Evolutionary conservation across 2,888 invertebrate species (phyloP).

Genomic region (Platycheirus albimanus): DNA sequence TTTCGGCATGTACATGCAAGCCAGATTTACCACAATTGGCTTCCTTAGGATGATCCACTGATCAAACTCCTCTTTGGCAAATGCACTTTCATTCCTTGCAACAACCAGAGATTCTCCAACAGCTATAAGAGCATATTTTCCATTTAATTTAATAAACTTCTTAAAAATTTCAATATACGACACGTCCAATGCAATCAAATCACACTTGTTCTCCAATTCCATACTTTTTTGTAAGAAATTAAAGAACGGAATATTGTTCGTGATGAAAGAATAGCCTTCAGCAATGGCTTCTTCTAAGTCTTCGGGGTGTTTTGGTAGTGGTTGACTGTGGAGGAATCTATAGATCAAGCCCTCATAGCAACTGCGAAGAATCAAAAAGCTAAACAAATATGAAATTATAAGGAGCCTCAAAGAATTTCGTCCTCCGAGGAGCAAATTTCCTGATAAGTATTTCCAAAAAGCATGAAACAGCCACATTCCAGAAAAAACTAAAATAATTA

Average conservation of each 20-base stretch:
- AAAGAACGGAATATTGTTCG: too few relatives aligned
- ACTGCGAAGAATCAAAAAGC: neutral
- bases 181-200: neutral
- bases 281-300: neutral
- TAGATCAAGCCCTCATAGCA: neutral
- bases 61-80: neutral
- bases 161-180: neutral
- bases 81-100: neutral
- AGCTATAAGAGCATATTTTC: neutral
- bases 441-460: too few relatives aligned
- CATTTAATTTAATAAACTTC: neutral
- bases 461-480: too few relatives aligned
- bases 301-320: neutral
- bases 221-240: too few relatives aligned
- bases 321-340: neutral
- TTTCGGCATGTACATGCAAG: neutral
- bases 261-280: neutral
- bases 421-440: too few relatives aligned
- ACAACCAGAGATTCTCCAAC: neutral
- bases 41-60: neutral
- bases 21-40: neutral
- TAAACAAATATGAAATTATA: neutral
- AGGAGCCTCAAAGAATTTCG: neutral
- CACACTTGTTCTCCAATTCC: too few relatives aligned
- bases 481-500: neutral